Conservation (phyloP, 2,888 invertebrate genomes). For the Notodromas monacha region DNA sequence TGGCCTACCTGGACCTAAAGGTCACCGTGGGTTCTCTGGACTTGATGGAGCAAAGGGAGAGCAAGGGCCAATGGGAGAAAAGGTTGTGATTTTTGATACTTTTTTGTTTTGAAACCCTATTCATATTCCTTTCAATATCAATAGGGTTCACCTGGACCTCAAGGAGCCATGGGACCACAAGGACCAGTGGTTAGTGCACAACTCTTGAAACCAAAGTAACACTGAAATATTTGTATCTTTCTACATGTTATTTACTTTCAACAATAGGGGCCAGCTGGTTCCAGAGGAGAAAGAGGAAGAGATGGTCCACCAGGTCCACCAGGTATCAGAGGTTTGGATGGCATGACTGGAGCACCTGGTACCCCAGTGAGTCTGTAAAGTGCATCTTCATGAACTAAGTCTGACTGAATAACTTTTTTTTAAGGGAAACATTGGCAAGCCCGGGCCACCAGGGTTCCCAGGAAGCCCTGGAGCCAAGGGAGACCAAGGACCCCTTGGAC, state of each 20-base stretch:
- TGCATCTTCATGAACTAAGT: too few species aligned
- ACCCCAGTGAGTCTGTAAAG: too few species aligned
- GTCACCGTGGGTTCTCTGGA: slow-evolving; percentile 45
- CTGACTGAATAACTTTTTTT: too few species aligned
- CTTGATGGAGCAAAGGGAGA: slow-evolving; percentile 49
- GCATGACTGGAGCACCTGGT: slow-evolving; percentile 41
- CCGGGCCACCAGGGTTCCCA: slow-evolving; percentile 51
- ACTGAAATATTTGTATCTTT: slow-evolving; percentile 1
- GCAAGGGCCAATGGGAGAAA: slow-evolving; percentile 36
- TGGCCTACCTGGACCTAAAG: slow-evolving; percentile 45
- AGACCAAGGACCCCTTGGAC: slow-evolving; percentile 34
- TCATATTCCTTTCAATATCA: too few species aligned
- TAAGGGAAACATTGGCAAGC: slow-evolving; percentile 41
- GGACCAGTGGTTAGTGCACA: slow-evolving; percentile 27
- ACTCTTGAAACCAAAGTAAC: background rate
- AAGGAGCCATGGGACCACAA: slow-evolving; percentile 13
- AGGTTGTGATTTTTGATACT: slow-evolving; percentile 17
- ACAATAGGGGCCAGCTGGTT: slow-evolving; percentile 34
- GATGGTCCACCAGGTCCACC: slow-evolving; percentile 42
- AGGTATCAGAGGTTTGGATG: slow-evolving; percentile 43
- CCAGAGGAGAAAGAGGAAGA: slow-evolving; percentile 47
- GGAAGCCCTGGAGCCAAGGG: slow-evolving; percentile 48
- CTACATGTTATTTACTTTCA: background rate
- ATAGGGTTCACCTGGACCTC: slow-evolving; percentile 11
- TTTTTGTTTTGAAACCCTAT: slow-evolving; percentile 2